phyloP scores from a whole-genome alignment of 2,113 vertebrate species.

The Spilogale gracilis region DNA sequence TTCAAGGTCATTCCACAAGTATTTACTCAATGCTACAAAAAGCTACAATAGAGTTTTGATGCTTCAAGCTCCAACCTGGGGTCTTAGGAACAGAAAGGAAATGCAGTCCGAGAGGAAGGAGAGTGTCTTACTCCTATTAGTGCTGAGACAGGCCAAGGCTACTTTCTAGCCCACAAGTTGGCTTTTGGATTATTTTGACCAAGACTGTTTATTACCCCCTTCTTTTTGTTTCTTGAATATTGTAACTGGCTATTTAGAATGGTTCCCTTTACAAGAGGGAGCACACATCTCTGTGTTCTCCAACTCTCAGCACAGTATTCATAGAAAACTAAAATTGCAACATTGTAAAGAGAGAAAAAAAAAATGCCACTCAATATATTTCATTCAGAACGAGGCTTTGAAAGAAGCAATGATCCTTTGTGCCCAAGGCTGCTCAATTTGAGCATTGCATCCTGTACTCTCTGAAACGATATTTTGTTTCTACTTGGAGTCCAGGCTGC shows the following conservation, averaged over 20 bases:
- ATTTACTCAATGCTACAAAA: background rate
- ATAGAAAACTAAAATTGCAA: constrained; percentile 46
- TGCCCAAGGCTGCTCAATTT: constrained; percentile 15
- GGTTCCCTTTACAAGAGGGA: background rate
- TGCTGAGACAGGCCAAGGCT: background rate
- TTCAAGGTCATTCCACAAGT: constrained; percentile 10
- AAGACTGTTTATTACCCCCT: background rate
- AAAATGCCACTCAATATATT: constrained; percentile 22
- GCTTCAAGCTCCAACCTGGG: background rate
- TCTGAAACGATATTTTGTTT: constrained; percentile 30
- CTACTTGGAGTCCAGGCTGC: constrained; percentile 41
- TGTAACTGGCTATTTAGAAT: background rate
- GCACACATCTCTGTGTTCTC: background rate
- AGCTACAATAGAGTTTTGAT: background rate
- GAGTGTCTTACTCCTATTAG: background rate
- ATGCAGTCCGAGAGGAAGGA: background rate
- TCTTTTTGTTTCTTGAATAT: background rate
- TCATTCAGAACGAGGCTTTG: constrained; percentile 21
- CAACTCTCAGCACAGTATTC: background rate
- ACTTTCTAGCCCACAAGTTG: background rate
- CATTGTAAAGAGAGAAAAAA: background rate
- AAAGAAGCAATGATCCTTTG: constrained; percentile 42
- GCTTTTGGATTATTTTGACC: background rate
- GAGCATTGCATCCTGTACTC: background rate
- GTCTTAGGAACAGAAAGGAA: background rate